Percentiles rank a stretch among this genome's conserved stretches.
Evolutionary conservation across 2,113 vertebrate species (phyloP).

Genomic region (Opisthocomus hoazin): DNA sequence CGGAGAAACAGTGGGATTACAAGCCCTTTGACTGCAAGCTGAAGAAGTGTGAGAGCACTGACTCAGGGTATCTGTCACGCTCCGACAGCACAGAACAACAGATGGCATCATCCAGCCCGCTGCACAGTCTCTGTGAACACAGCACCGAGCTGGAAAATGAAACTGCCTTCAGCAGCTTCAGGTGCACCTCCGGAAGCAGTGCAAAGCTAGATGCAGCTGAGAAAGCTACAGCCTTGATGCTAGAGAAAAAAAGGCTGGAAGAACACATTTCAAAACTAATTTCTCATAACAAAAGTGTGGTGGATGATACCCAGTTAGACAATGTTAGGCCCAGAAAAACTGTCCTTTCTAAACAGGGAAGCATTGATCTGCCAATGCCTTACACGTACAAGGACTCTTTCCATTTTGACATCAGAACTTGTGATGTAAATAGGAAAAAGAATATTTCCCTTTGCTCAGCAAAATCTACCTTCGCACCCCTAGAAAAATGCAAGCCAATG

Average conservation of each 20-base stretch:
- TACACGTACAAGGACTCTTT: conserved; percentile 96
- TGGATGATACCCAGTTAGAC: conserved; percentile 88
- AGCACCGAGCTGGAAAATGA: conserved; percentile 75
- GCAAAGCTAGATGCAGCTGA: conserved; percentile 3
- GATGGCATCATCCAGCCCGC: conserved; percentile 65
- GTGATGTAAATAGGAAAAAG: conserved; percentile 68
- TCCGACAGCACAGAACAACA: conserved; percentile 88
- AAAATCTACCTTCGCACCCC: conserved; percentile 61
- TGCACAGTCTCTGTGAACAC: conserved; percentile 69
- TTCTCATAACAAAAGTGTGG: conserved; percentile 88
- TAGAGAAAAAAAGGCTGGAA: conserved; percentile 83
- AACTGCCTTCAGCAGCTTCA: conserved; percentile 36
- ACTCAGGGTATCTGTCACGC: conserved; percentile 89
- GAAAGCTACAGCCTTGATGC: conserved; percentile 23
- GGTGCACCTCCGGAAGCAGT: not conserved
- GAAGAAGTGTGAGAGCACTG: conserved; percentile 91
- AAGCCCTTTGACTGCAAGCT: conserved; percentile 75
- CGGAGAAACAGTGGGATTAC: conserved; percentile 79
- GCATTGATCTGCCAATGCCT: conserved; percentile 93
- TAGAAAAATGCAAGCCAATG: conserved; percentile 65
- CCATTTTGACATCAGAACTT: conserved; percentile 88
- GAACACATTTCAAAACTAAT: conserved; percentile 91
- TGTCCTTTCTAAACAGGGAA: conserved; percentile 89
- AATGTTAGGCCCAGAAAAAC: conserved; percentile 91
- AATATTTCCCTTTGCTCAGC: conserved; percentile 47